Conservation (phyloP, 2,888 invertebrate genomes). For the Melinaea marsaeus region DNA sequence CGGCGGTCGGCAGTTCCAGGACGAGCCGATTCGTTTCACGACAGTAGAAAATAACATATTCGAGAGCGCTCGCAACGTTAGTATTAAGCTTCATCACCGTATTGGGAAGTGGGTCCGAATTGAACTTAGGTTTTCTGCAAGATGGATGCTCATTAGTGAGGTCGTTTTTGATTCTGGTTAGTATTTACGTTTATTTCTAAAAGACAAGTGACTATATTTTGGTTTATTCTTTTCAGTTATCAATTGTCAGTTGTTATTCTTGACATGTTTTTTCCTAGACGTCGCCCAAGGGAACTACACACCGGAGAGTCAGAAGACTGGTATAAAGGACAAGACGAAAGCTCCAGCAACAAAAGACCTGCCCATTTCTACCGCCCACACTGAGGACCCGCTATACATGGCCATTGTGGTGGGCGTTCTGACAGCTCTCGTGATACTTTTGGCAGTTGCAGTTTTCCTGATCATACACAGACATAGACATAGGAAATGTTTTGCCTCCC, state of each 20-base stretch:
- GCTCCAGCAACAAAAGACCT: constrained; percentile 74
- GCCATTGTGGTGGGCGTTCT: constrained; percentile 88
- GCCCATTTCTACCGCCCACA: constrained; percentile 82
- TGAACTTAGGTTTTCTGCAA: constrained; percentile 86
- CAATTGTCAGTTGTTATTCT: neutral
- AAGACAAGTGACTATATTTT: too few relatives aligned
- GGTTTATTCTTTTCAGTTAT: too few relatives aligned
- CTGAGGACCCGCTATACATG: constrained; percentile 85
- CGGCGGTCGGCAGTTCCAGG: constrained; percentile 86
- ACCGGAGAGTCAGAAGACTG: constrained; percentile 79
- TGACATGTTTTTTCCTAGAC: constrained; percentile 49
- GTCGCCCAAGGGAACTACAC: constrained; percentile 86
- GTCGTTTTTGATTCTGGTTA: constrained; percentile 89
- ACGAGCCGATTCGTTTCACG: constrained; percentile 85
- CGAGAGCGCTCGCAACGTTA: constrained; percentile 88
- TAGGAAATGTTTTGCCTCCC: constrained; percentile 85
- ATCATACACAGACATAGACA: constrained; percentile 84
- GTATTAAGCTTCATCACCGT: constrained; percentile 87
- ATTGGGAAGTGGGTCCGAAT: constrained; percentile 89
- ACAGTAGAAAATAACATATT: constrained; percentile 87
- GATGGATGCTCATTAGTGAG: constrained; percentile 95
- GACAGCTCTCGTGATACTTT: constrained; percentile 83
- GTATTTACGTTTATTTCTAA: constrained; percentile 33
- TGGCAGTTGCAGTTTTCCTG: constrained; percentile 84
- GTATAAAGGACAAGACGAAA: constrained; percentile 70